Base-by-base conservation (phyloP, 2,888 invertebrate genomes). In the Rutpela maculata region DNA sequence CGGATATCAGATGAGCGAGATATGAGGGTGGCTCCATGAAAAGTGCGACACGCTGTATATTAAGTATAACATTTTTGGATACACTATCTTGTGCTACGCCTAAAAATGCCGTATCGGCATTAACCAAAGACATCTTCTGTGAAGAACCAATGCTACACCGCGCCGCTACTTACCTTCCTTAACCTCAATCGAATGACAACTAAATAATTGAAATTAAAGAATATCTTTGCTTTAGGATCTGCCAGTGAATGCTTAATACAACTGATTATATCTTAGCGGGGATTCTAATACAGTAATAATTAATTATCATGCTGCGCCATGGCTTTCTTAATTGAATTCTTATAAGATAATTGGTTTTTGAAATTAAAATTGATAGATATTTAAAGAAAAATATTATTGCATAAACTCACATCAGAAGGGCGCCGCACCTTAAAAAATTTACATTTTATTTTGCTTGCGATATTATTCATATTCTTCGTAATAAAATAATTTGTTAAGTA, bases 211-310 rank as follows among this genome's bases (percentile, higher is more conserved):
- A n/a, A 50, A 17, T n/a, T 50, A 17, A 50, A 6, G 50, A 50
- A 15, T n/a, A 50, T 50, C 22, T 50, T 50, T 50, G 6, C n/a
- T n/a, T 59, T 59, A 11, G 18, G 15, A 19, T 19, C 22, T 12
- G 59, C 1, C 12, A 18, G 59, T 22, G 59, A 59, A 19, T 59
- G 15, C 22, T 26, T 22, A 59, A 22, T 22, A 15, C 15, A 59
- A 59, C 18, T 59, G 15, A 59, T 59, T 22, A 59, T 22, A 19
- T 59, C 59, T 11, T 59, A 59, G 59, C 59, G 15, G 59, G 59
- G 59, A 19, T 12, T 59, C 59, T 22, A 22, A 50, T 50, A n/a
- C 7, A 15, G n/a, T 50, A 50, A 50, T 50, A 50, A 50, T 50
- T 50, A 50, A 50, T 50, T n/a, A 50, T 50, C 50, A 50, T n/a